phyloP scores from a whole-genome alignment of 1,140 invertebrate genomes.

The Bombus confusus region DNA sequence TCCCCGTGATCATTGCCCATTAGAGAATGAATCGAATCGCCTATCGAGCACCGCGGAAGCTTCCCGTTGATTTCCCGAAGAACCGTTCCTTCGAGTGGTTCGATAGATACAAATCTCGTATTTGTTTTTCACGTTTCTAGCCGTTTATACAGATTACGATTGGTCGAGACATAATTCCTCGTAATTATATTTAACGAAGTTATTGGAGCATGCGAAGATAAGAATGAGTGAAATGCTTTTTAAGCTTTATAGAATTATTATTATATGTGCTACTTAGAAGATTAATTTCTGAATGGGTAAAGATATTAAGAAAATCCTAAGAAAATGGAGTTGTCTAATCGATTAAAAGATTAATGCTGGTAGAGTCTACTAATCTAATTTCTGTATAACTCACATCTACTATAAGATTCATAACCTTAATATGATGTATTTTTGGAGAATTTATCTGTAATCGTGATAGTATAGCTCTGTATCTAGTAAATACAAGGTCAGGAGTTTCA shows the following conservation, averaged over 20 bases:
- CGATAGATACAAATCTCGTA: neutral
- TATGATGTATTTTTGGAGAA: neutral
- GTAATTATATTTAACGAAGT: neutral
- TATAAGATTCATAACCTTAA: neutral
- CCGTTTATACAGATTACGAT: neutral
- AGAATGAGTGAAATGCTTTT: neutral
- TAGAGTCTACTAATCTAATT: neutral
- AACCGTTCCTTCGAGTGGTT: neutral
- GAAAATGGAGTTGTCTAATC: no score
- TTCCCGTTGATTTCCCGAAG: neutral
- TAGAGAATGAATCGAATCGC: constrained; percentile 69
- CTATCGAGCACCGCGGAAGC: neutral
- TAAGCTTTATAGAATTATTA: neutral
- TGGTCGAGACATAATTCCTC: neutral
- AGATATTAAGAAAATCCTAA: no score
- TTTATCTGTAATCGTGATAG: no score
- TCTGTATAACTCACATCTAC: neutral
- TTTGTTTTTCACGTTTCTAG: neutral
- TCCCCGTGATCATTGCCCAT: constrained; percentile 74
- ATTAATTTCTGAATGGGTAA: no score
- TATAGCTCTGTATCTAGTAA: neutral
- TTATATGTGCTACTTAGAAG: neutral
- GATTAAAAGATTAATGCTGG: neutral
- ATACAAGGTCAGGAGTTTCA: neutral
- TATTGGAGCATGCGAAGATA: neutral